Conservation (phyloP, 2,113 vertebrate species). For the Rhinogobius similis region DNA sequence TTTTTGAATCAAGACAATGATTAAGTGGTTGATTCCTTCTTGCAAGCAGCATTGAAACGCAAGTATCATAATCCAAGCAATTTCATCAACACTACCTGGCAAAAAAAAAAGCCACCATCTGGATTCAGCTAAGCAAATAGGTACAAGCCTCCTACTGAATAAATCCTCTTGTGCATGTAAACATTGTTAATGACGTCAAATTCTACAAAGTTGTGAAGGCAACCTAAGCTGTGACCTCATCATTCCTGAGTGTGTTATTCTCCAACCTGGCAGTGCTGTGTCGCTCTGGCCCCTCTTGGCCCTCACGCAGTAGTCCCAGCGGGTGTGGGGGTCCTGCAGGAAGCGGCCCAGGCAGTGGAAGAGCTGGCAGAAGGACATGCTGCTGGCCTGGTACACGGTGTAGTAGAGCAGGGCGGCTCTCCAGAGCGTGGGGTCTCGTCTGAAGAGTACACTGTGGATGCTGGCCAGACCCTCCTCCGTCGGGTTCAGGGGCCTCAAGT, state of each 20-base stretch:
- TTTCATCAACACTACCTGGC: too few species aligned
- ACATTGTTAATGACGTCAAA: too few species aligned
- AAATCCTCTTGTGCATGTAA: too few species aligned
- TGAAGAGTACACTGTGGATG: constrained; percentile 91
- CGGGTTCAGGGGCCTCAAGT: constrained; percentile 88
- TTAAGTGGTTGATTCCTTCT: too few species aligned
- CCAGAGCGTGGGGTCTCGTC: constrained; percentile 92
- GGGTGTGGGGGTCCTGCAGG: constrained; percentile 87
- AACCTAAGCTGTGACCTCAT: too few species aligned
- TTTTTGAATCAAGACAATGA: too few species aligned
- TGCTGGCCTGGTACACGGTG: constrained; percentile 88
- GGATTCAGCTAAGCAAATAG: too few species aligned
- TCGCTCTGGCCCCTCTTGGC: constrained; percentile 94
- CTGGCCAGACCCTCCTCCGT: constrained; percentile 95
- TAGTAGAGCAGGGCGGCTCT: constrained; percentile 93
- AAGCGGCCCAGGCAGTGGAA: constrained; percentile 86
- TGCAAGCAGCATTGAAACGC: too few species aligned
- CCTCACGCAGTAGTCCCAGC: constrained; percentile 95
- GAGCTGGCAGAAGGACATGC: constrained; percentile 87
- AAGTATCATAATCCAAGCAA: too few species aligned
- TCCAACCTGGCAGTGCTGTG: constrained; percentile 85
- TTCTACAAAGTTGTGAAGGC: too few species aligned
- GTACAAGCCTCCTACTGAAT: too few species aligned
- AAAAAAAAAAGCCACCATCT: too few species aligned
- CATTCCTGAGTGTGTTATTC: not conserved